Evolutionary conservation across 1,140 invertebrate species (phyloP), one percentile per base, ranked within the genome.

Genomic region (Laupala kohalensis): DNA sequence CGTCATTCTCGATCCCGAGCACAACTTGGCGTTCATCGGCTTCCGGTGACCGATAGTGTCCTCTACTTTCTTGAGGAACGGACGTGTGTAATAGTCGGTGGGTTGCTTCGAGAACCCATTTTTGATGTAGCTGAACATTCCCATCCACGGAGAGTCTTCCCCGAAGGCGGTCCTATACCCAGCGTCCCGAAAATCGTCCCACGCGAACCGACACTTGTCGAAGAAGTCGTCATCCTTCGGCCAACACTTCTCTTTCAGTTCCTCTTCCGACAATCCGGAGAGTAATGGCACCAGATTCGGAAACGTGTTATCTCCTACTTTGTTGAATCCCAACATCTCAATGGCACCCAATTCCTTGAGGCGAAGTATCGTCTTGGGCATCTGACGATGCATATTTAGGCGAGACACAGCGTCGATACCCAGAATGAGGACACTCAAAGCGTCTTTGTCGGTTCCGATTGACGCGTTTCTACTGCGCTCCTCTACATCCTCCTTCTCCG

Each of bases 221-320:
- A 87, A 91, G 12, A 80, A 78, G 19, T 62, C 26, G 0, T 74
- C 75, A 0, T 75, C 72, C 2, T 76, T 77, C 0, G 83, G 83
- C 80, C 86, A 86, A 74, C 90, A 92, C 0, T 78, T 79, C n/a
- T 80, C 79, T 69, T 83, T 82, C 27, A 93, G 74, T 74, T 89
- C 90, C 2, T 80, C 78, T 24, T 84, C 83, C 37, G 79, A 85
- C 23, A 88, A 76, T 0, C 92, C 92, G 2, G 87, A 87, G 0
- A 94, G 78, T 9, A 91, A 80, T 0, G 92, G 86, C 0, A 92
- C 84, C 28, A 94, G 75, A 78, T 95, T 95, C 0, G 91, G 91
- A 77, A 90, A 94, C 0, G 92, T 93, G 76, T 94, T 93, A 76
- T 92, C 91, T 1, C 84, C 92, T 5, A n/a, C n/a, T n/a, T n/a